Conservation (phyloP, 2,113 vertebrate genomes). For the Trichechus manatus region DNA sequence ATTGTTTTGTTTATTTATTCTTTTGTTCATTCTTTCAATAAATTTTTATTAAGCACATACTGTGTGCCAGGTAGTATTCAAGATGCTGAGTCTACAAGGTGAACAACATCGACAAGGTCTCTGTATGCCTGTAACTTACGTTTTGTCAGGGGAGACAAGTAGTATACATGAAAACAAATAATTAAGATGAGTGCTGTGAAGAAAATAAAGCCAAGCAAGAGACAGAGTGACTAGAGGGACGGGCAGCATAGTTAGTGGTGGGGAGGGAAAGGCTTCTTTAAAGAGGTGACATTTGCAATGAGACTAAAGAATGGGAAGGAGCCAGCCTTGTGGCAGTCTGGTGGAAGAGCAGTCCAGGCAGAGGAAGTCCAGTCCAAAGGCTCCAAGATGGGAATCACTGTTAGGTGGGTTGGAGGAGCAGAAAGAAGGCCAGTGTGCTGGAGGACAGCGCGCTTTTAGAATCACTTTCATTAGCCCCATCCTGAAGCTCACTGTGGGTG, state of each 20-base stretch:
- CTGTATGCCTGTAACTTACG: background rate
- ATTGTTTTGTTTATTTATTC: background rate
- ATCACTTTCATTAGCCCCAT: background rate
- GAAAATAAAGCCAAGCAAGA: constrained; percentile 17
- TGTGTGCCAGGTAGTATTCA: background rate
- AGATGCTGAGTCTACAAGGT: background rate
- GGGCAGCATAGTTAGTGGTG: background rate
- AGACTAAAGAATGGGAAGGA: background rate
- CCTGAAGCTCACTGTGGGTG: background rate
- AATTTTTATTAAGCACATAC: background rate
- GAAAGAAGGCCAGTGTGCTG: background rate
- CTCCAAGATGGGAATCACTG: background rate
- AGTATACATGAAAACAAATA: background rate
- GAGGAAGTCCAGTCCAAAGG: background rate
- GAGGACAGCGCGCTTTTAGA: background rate
- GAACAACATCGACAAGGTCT: background rate
- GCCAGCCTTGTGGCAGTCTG: background rate
- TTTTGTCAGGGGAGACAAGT: background rate
- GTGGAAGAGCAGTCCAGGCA: background rate
- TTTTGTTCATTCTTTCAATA: background rate
- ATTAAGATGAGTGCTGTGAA: background rate
- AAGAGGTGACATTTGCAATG: background rate
- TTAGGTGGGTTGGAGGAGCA: background rate
- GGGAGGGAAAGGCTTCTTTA: background rate
- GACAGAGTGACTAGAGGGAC: background rate